phyloP scores from a whole-genome alignment of 2,797 vertebrate species.

The Phrynocephalus forsythii region DNA sequence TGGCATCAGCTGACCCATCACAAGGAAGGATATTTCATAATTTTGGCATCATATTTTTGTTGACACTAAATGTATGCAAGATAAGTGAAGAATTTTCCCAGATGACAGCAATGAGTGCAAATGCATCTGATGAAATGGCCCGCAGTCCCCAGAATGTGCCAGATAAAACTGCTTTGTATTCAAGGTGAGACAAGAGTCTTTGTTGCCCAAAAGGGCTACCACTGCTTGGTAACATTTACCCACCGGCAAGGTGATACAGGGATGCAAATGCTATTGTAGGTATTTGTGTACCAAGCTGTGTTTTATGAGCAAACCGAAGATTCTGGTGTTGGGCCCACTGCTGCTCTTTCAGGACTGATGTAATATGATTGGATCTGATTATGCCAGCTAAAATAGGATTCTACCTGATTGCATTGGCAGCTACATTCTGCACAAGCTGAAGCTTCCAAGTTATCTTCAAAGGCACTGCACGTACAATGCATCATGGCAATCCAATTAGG shows the following conservation, averaged over 20 bases:
- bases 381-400: neutral
- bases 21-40: neutral
- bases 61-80: neutral
- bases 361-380: neutral
- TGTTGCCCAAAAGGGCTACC: neutral
- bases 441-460: neutral
- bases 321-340: neutral
- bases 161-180: too few relatives aligned
- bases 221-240: too few relatives aligned
- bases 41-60: too few relatives aligned
- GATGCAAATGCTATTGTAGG: neutral
- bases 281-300: neutral
- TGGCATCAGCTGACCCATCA: neutral
- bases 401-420: too few relatives aligned
- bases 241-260: neutral
- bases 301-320: neutral
- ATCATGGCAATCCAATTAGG: too few relatives aligned
- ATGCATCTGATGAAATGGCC: too few relatives aligned
- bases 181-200: too few relatives aligned
- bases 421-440: neutral
- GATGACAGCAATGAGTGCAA: neutral
- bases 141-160: too few relatives aligned
- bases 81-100: neutral
- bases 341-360: neutral
- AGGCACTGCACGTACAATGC: too few relatives aligned